Evolutionary conservation across 2,888 invertebrate genomes (phyloP).

Genomic region (Hydrotaea diabolus): DNA sequence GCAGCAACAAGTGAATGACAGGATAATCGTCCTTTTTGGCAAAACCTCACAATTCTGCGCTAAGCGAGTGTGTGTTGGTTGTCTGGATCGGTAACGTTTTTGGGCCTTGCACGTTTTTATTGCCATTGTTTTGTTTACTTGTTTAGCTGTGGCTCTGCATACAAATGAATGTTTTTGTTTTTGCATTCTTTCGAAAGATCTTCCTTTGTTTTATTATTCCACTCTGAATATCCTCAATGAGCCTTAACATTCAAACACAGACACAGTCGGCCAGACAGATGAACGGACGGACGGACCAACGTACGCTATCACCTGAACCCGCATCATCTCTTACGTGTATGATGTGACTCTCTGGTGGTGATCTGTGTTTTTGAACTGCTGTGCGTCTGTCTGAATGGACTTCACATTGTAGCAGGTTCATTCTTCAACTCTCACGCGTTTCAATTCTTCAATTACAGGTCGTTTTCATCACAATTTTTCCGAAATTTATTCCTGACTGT

Average conservation of each 20-base stretch:
- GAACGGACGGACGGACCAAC: constrained; percentile 2
- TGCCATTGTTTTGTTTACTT: constrained; percentile 36
- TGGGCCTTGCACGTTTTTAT: constrained; percentile 55
- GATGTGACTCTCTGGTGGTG: constrained; percentile 14
- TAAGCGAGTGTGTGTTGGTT: constrained; percentile 3
- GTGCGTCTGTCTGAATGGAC: neutral
- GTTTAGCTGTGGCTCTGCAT: constrained; percentile 26
- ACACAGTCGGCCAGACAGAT: constrained; percentile 14
- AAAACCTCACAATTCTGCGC: constrained; percentile 48
- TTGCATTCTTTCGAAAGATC: constrained; percentile 18
- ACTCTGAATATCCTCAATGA: constrained; percentile 48
- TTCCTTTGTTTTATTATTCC: constrained; percentile 45
- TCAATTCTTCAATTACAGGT: constrained; percentile 47
- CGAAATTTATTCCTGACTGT: constrained; percentile 23
- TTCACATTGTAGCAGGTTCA: constrained; percentile 54
- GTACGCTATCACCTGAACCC: constrained; percentile 27
- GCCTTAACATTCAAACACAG: constrained; percentile 6
- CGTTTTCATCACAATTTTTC: constrained; percentile 50
- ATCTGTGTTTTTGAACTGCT: neutral
- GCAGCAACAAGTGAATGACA: constrained; percentile 71
- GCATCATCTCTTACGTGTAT: constrained; percentile 56
- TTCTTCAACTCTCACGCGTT: constrained; percentile 6
- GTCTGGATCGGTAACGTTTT: constrained; percentile 1
- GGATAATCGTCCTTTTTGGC: constrained; percentile 70
- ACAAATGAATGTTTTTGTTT: constrained; percentile 34